Evolutionary conservation across 2,888 invertebrate species (phyloP).

Genomic region (Cotesia congregata): DNA sequence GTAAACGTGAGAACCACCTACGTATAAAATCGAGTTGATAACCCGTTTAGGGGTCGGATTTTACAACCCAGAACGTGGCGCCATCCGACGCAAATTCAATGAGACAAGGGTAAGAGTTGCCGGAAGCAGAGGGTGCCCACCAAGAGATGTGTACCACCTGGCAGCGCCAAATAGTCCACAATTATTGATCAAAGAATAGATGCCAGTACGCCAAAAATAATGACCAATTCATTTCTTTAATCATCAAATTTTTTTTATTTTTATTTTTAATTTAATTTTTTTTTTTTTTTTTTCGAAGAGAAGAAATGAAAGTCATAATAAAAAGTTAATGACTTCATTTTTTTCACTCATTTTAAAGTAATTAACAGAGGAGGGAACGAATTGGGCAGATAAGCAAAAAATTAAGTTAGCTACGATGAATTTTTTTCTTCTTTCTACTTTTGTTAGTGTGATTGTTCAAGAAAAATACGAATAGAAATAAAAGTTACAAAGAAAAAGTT

Average conservation of each 20-base stretch:
- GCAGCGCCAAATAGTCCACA: constrained; percentile 48
- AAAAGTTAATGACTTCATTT: no score
- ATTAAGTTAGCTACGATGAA: no score
- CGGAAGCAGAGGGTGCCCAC: constrained; percentile 34
- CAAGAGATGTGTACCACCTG: constrained; percentile 59
- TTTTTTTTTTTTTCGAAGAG: background rate
- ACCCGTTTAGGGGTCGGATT: constrained; percentile 18
- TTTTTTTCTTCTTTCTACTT: no score
- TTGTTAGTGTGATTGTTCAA: no score
- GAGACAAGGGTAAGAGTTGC: constrained; percentile 34
- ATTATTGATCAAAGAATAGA: constrained; percentile 65
- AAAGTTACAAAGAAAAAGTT: no score
- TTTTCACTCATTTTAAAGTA: no score
- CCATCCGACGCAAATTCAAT: constrained; percentile 56
- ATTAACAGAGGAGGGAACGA: no score
- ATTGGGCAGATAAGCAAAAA: no score
- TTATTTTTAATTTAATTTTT: constrained; percentile 14
- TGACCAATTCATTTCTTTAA: no score
- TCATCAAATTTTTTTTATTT: no score
- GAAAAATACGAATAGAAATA: no score
- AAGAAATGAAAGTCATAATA: background rate
- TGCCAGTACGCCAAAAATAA: constrained; percentile 53
- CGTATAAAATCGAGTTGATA: constrained; percentile 14
- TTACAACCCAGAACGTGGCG: constrained; percentile 55
- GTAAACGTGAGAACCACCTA: background rate